A percentile compares a stretch with the other conserved stretches of the same genome.
Evolutionary conservation across 2,888 invertebrate species (phyloP).

Genomic region (Ophion costatus): DNA sequence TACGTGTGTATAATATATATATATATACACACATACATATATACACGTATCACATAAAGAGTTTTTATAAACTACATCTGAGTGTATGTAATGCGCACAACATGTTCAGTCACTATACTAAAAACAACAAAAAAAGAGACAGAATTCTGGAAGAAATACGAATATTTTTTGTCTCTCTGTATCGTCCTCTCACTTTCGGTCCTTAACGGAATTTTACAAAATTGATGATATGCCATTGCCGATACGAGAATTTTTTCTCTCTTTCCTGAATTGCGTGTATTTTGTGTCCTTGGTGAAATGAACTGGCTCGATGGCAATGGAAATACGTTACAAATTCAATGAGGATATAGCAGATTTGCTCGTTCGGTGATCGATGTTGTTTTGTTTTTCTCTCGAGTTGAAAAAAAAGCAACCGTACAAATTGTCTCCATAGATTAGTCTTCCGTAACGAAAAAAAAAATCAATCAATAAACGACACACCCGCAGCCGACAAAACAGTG

Average conservation of each 20-base stretch:
- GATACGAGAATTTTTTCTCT: constrained; percentile 31
- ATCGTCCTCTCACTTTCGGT: constrained; percentile 23
- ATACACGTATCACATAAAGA: constrained; percentile 43
- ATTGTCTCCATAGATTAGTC: constrained; percentile 4
- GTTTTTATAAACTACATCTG: constrained; percentile 68
- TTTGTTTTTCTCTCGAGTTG: background rate
- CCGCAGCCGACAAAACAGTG: constrained; percentile 28
- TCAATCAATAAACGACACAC: constrained; percentile 5
- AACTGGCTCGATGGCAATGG: constrained; percentile 36
- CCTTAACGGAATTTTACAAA: constrained; percentile 35
- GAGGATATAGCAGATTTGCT: constrained; percentile 74
- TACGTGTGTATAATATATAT: constrained; percentile 43
- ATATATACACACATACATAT: constrained; percentile 53
- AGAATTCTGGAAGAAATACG: constrained; percentile 50
- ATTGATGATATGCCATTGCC: constrained; percentile 22
- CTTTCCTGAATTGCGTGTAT: constrained; percentile 16
- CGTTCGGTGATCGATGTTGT: constrained; percentile 11
- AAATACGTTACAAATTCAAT: constrained; percentile 68
- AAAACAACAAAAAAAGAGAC: constrained; percentile 54
- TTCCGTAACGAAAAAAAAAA: constrained; percentile 2
- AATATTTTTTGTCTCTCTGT: constrained; percentile 16
- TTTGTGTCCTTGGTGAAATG: constrained; percentile 3
- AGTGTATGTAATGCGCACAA: constrained; percentile 70
- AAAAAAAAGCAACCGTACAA: constrained; percentile 8
- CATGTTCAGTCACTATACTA: constrained; percentile 73